phyloP scores from a whole-genome alignment of 2,888 invertebrate species.

The Lysandra coridon region DNA sequence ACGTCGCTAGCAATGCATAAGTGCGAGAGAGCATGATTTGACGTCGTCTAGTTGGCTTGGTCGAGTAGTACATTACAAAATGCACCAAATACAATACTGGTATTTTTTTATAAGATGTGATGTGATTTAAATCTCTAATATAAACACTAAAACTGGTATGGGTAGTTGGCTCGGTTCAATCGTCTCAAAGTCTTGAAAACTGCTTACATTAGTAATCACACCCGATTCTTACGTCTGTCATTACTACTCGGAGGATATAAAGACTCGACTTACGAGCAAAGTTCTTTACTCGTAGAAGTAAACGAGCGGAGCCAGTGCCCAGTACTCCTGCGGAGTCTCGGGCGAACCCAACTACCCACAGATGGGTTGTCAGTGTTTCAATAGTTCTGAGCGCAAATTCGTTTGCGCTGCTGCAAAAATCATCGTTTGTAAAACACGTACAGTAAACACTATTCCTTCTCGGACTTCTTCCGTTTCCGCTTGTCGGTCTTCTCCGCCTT shows the following conservation, averaged over 20 bases:
- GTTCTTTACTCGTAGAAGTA: neutral
- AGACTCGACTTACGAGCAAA: neutral
- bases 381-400: slow-evolving; percentile 41
- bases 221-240: neutral
- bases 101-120: neutral
- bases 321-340: neutral
- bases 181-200: neutral
- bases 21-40: too few species aligned
- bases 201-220: neutral
- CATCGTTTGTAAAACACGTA: slow-evolving; percentile 62
- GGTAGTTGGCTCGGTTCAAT: slow-evolving; percentile 8
- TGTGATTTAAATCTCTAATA: neutral
- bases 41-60: too few species aligned
- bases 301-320: neutral
- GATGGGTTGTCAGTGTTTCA: slow-evolving; percentile 28
- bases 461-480: slow-evolving; percentile 62
- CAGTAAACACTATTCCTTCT: slow-evolving; percentile 74
- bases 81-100: slow-evolving; percentile 5
- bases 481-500: slow-evolving; percentile 51
- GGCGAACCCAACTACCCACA: slow-evolving; percentile 33
- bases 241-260: too few species aligned
- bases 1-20: too few species aligned
- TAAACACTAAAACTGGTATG: neutral
- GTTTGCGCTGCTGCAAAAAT: slow-evolving; percentile 41
- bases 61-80: neutral